These are phyloP conservation scores for Parnassius smintheus DNA, from an alignment of 2,888 invertebrate genomes.

Conservation along the genomic window DNA sequence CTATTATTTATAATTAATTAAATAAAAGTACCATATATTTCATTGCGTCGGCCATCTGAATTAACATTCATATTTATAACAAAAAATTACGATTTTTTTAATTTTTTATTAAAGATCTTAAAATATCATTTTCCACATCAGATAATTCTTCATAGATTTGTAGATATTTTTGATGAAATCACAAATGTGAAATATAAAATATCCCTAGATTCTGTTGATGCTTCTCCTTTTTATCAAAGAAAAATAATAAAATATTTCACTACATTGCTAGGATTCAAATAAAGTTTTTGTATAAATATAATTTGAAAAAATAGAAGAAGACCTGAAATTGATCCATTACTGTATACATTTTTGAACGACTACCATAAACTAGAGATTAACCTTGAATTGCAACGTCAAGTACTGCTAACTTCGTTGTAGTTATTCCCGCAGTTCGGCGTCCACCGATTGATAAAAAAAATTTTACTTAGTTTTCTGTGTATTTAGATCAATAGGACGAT, in stretches of 20 bases:
- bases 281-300: too few relatives aligned
- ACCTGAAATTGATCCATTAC: too few relatives aligned
- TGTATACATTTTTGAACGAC: slow-evolving; percentile 23
- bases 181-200: too few relatives aligned
- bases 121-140: not conserved
- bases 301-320: too few relatives aligned
- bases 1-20: too few relatives aligned
- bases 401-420: slow-evolving; percentile 72
- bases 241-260: not conserved
- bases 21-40: too few relatives aligned
- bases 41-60: too few relatives aligned
- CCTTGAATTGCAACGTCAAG: slow-evolving; percentile 56
- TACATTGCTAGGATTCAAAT: not conserved
- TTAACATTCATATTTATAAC: not conserved
- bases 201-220: too few relatives aligned
- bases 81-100: not conserved
- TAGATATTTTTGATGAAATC: too few relatives aligned
- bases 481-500: slow-evolving; percentile 63
- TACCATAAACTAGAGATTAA: slow-evolving; percentile 51
- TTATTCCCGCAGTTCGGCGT: slow-evolving; percentile 81
- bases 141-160: too few relatives aligned
- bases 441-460: slow-evolving; percentile 71
- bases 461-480: slow-evolving; percentile 67
- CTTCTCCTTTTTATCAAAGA: not conserved
- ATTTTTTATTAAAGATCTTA: not conserved